Evolutionary conservation across 2,113 vertebrate species (phyloP).

Genomic region (Anser cygnoides): DNA sequence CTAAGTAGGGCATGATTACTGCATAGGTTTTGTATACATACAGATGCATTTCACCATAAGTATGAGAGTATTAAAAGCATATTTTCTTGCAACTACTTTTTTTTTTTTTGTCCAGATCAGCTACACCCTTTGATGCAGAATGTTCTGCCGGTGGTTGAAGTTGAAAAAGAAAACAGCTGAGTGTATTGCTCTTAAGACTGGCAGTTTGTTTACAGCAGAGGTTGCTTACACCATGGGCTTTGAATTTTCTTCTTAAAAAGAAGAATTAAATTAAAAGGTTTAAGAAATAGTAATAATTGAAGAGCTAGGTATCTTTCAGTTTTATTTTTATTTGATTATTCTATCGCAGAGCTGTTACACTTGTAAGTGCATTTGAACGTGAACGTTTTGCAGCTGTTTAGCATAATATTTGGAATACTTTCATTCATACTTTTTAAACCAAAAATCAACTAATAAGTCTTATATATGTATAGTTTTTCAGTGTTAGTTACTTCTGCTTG

Average conservation of each 20-base stretch:
- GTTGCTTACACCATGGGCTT: background rate
- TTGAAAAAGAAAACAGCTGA: background rate
- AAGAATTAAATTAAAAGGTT: background rate
- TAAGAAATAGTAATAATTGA: background rate
- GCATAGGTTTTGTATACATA: background rate
- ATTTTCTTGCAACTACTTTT: background rate
- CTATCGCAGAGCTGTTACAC: background rate
- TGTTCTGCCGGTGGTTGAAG: background rate
- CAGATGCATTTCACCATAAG: background rate
- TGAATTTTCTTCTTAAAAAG: background rate
- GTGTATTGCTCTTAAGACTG: background rate
- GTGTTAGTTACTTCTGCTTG: background rate
- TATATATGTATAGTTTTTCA: background rate
- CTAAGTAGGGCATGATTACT: background rate
- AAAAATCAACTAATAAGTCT: background rate
- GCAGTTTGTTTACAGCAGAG: background rate
- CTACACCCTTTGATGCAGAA: background rate
- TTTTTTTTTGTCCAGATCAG: background rate
- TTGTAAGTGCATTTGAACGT: background rate
- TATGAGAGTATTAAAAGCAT: background rate
- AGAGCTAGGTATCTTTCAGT: background rate
- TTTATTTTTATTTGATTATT: slow-evolving; percentile 23
- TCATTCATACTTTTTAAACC: background rate
- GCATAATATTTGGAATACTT: background rate
- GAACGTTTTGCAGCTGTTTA: background rate